Conservation (phyloP, 2,888 invertebrate genomes). For the Pterostichus niger region DNA sequence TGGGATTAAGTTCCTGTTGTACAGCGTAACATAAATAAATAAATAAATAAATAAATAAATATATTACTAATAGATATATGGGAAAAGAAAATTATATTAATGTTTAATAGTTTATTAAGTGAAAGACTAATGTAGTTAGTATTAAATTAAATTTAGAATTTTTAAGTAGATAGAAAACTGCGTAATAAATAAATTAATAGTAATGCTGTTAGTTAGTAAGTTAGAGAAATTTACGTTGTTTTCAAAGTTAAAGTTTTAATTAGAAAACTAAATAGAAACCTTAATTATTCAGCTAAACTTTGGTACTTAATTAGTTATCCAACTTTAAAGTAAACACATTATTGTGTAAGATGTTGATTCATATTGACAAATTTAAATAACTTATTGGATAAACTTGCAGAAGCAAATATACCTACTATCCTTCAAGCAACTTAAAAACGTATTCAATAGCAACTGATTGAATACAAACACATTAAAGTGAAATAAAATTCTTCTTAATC, state of each 20-base stretch:
- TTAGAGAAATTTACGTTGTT: background rate
- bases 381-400: too few species aligned
- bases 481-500: too few species aligned
- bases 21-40: too few species aligned
- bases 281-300: conserved; percentile 44
- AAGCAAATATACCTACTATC: too few species aligned
- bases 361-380: too few species aligned
- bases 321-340: conserved; percentile 39
- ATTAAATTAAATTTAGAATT: background rate
- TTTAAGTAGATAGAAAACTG: background rate
- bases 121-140: background rate
- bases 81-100: too few species aligned
- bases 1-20: too few species aligned
- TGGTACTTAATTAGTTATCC: conserved; percentile 24
- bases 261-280: conserved; percentile 46
- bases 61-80: too few species aligned
- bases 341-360: conserved; percentile 3
- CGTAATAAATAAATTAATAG: conserved; percentile 32
- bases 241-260: conserved; percentile 45
- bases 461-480: too few species aligned
- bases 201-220: conserved; percentile 8
- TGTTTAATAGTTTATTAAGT: background rate
- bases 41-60: too few species aligned
- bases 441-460: too few species aligned
- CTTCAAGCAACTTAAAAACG: too few species aligned